Conservation (phyloP, 1,140 invertebrate genomes). For the Conopomorpha cramerella region DNA sequence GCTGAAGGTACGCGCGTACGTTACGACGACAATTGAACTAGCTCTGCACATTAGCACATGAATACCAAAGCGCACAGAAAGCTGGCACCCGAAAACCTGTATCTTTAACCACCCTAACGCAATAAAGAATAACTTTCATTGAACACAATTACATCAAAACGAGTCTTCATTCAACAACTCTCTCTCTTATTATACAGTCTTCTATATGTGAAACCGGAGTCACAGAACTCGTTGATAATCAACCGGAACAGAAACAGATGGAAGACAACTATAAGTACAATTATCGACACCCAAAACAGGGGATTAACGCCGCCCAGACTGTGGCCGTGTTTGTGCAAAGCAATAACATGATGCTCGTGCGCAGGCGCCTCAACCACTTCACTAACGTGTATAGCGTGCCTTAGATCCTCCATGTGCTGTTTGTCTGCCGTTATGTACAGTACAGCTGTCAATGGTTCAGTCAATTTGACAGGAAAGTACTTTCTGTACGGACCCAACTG, state of each 20-base stretch:
- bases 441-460: conserved; percentile 89
- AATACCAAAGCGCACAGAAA: no score
- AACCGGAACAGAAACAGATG: conserved; percentile 94
- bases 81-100: no score
- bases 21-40: no score
- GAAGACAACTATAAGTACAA: conserved; percentile 88
- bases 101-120: no score
- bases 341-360: conserved; percentile 90
- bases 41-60: no score
- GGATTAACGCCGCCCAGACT: conserved; percentile 87
- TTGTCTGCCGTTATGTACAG: conserved; percentile 91
- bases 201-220: conserved; percentile 67
- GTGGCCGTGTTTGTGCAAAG: conserved; percentile 90
- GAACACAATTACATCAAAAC: no score
- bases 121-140: no score
- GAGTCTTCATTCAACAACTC: conserved; percentile 17
- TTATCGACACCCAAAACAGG: conserved; percentile 91
- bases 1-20: no score
- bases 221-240: conserved; percentile 90
- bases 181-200: conserved; percentile 70
- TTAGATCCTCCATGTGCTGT: conserved; percentile 88
- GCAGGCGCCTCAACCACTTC: conserved; percentile 86
- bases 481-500: conserved; percentile 68
- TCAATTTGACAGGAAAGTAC: conserved; percentile 90
- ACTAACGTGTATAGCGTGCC: conserved; percentile 89